phyloP scores from a whole-genome alignment of 1,140 invertebrate species.

The Campoletis sonorensis region DNA sequence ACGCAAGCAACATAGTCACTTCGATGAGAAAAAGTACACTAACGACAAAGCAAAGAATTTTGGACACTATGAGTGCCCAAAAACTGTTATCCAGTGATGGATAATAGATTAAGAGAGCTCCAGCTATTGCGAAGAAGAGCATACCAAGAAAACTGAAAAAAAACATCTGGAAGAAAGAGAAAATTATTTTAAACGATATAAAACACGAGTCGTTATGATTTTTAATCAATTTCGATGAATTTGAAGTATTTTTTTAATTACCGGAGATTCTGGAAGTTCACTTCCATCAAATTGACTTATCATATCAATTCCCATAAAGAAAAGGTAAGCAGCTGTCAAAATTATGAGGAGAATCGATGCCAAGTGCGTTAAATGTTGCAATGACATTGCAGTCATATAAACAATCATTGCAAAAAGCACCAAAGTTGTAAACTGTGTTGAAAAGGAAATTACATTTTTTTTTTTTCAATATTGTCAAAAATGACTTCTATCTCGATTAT shows the following conservation, averaged over 20 bases:
- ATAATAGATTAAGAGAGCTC: constrained; percentile 56
- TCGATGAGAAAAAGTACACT: constrained; percentile 63
- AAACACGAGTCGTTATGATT: not conserved
- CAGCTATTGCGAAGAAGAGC: constrained; percentile 60
- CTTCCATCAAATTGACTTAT: constrained; percentile 60
- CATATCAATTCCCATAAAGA: constrained; percentile 62
- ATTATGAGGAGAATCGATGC: constrained; percentile 60
- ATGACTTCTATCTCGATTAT: too few relatives aligned
- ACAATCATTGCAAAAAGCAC: constrained; percentile 60
- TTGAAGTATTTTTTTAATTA: constrained; percentile 48
- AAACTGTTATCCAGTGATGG: constrained; percentile 27
- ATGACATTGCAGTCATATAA: constrained; percentile 54
- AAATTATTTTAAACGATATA: not conserved
- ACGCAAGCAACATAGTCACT: constrained; percentile 60
- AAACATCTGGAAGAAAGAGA: constrained; percentile 61
- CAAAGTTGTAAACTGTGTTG: constrained; percentile 56
- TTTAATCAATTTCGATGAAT: not conserved
- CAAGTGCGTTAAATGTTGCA: constrained; percentile 26
- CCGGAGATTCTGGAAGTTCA: constrained; percentile 56
- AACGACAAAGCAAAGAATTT: constrained; percentile 58
- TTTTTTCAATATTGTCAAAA: too few relatives aligned
- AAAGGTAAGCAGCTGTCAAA: constrained; percentile 60
- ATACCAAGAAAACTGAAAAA: constrained; percentile 64
- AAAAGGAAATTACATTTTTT: not conserved
- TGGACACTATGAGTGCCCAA: constrained; percentile 51